These are phyloP conservation scores for Aquatica leii DNA, from an alignment of 2,888 invertebrate species.

Conservation along the genomic window DNA sequence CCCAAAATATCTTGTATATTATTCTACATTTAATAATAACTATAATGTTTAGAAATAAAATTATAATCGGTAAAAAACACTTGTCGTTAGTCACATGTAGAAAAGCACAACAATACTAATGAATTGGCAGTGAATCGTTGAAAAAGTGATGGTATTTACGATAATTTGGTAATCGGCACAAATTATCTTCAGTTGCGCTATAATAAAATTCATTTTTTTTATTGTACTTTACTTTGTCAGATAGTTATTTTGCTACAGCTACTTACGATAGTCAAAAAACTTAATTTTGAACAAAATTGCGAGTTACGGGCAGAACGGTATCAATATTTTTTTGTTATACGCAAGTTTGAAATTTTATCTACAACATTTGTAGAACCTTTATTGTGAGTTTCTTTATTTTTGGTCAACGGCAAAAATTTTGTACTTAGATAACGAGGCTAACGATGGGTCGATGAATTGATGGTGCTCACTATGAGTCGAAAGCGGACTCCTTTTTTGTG, in stretches of 20 bases:
- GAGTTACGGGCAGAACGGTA: background rate
- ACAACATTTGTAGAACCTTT: too few species aligned
- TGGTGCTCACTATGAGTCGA: too few species aligned
- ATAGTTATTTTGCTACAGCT: background rate
- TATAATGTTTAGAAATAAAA: background rate
- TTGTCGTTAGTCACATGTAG: background rate
- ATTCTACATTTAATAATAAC: background rate
- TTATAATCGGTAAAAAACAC: conserved; percentile 1
- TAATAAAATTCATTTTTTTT: background rate
- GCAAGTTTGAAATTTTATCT: too few species aligned
- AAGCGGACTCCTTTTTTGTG: too few species aligned
- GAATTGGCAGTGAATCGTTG: background rate
- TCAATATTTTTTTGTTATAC: too few species aligned
- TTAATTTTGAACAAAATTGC: background rate
- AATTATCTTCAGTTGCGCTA: background rate
- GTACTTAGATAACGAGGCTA: too few species aligned
- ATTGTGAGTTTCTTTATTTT: too few species aligned
- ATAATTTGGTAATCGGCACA: background rate
- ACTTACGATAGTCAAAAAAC: conserved; percentile 10
- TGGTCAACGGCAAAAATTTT: too few species aligned
- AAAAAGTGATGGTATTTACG: background rate
- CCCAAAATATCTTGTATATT: conserved; percentile 1
- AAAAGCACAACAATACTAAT: background rate
- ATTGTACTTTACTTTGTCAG: conserved; percentile 7
- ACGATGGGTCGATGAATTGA: too few species aligned